Evolutionary conservation across 2,113 vertebrate genomes (phyloP).

Genomic region (Grus americana): DNA sequence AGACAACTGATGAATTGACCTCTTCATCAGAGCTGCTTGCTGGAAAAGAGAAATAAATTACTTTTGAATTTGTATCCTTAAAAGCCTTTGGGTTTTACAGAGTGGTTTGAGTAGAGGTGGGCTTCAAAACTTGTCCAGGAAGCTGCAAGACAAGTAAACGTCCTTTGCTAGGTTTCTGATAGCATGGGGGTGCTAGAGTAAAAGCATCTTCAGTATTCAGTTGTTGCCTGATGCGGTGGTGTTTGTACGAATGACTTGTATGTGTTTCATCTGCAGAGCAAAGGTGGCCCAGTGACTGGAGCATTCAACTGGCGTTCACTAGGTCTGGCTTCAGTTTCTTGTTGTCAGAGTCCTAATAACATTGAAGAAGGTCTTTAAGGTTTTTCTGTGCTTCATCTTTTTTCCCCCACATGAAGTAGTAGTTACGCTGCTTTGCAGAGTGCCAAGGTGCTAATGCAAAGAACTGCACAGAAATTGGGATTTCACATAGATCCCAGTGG

Average conservation of each 20-base stretch:
- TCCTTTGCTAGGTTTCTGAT: background rate
- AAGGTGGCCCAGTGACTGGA: background rate
- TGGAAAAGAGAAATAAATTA: background rate
- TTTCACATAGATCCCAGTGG: background rate
- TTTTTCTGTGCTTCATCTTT: background rate
- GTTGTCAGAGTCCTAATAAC: background rate
- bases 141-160: background rate
- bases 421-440: background rate
- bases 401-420: background rate
- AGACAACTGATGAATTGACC: background rate
- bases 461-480: background rate
- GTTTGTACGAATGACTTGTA: background rate
- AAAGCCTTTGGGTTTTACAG: background rate
- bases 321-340: background rate
- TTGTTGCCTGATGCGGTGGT: background rate
- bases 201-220: background rate
- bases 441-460: background rate
- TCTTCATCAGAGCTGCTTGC: background rate
- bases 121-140: background rate
- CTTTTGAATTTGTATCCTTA: background rate
- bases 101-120: background rate
- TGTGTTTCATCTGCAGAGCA: background rate
- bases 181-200: background rate
- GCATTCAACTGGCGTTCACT: background rate
- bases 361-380: background rate